Percentiles rank a stretch among this genome's conserved stretches.
These are phyloP conservation scores for Acomys russatus DNA, from an alignment of 2,797 vertebrate species.

Conservation along the genomic window DNA sequence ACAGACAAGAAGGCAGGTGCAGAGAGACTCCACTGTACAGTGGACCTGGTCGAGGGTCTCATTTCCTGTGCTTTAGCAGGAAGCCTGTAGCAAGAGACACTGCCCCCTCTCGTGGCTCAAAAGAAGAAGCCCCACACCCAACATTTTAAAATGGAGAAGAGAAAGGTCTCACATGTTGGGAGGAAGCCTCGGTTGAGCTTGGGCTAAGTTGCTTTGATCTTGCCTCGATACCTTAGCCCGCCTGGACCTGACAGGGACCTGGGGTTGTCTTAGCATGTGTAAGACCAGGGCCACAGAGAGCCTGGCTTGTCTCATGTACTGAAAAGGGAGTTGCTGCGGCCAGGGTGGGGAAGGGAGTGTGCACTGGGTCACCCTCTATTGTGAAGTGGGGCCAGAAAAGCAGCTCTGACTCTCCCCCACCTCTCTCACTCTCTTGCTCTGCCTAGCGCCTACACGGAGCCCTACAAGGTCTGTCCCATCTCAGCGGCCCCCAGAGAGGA, in stretches of 20 bases:
- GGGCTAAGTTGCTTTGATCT: not conserved
- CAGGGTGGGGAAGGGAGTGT: not conserved
- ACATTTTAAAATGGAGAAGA: not conserved
- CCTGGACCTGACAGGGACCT: not conserved
- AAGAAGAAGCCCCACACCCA: not conserved
- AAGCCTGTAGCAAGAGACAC: not conserved
- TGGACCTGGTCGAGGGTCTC: too few relatives aligned
- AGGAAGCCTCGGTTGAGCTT: not conserved
- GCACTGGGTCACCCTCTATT: not conserved
- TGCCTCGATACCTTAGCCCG: not conserved
- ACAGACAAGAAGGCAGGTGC: not conserved
- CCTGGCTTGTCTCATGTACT: not conserved
- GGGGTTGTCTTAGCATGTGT: not conserved
- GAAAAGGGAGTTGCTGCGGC: too few relatives aligned
- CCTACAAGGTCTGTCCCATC: constrained; percentile 93
- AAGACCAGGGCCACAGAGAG: not conserved
- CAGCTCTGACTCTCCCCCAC: constrained; percentile 2
- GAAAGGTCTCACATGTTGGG: not conserved
- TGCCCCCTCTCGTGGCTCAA: not conserved
- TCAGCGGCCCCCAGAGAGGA: constrained; percentile 87
- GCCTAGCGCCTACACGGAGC: constrained; percentile 96
- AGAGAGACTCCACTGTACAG: not conserved
- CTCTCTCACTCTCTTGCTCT: constrained; percentile 57
- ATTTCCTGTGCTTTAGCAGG: not conserved
- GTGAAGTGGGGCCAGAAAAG: not conserved